A percentile compares a stretch with the other conserved stretches of the same genome.
Conservation (phyloP, 2,888 invertebrate species). For the Reticulitermes lucifugus region DNA sequence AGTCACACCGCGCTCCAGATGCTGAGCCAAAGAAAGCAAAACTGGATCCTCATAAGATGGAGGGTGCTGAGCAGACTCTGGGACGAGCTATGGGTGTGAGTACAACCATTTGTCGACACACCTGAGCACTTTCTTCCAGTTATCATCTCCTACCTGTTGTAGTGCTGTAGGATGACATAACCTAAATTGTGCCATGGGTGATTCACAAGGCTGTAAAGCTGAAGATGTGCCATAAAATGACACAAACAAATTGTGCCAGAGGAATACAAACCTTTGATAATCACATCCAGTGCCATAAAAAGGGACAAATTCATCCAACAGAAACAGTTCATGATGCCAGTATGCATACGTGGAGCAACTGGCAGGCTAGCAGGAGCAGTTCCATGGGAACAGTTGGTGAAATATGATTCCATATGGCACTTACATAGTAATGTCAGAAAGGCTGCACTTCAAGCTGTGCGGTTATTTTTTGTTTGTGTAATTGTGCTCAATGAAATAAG, state of each 20-base stretch:
- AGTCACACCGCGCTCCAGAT: constrained; percentile 95
- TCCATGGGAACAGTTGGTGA: not conserved
- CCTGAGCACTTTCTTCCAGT: constrained; percentile 38
- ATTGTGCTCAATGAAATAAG: constrained; percentile 49
- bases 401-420: constrained; percentile 17
- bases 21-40: constrained; percentile 79
- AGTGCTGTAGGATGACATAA: constrained; percentile 9
- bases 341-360: not conserved
- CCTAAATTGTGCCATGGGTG: constrained; percentile 23
- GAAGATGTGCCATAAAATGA: constrained; percentile 35
- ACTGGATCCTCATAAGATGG: constrained; percentile 59
- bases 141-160: constrained; percentile 1
- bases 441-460: constrained; percentile 15
- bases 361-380: constrained; percentile 7
- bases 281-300: not conserved
- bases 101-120: constrained; percentile 42
- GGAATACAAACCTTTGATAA: not conserved
- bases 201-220: constrained; percentile 1
- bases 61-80: constrained; percentile 50
- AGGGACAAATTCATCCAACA: not conserved
- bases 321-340: not conserved
- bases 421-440: constrained; percentile 1
- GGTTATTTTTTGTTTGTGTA: constrained; percentile 29
- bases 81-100: constrained; percentile 51
- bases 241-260: not conserved